Evolutionary conservation across 30 jellyfish, hydroid and myxozoan genomes (phyloP), one percentile per base, ranked within the genome.

Genomic region (Nemopilema nomurai): DNA sequence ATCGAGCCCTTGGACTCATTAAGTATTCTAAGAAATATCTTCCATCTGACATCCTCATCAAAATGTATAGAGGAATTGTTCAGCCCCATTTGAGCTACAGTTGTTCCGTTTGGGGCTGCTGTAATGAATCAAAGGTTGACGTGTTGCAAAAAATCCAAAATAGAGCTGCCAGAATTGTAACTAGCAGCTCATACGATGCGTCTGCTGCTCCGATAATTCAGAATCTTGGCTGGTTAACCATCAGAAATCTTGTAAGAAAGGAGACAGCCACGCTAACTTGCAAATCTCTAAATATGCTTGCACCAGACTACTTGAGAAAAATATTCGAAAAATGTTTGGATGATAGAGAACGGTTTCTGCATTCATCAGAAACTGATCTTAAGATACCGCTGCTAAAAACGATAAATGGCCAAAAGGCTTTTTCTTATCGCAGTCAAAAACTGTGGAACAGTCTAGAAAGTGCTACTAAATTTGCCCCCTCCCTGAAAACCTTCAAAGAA

Each of bases 51-150:
- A 24, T 71, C 26, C 81, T 67, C 65, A 29, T 9, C 63, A 71
- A 28, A 26, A 28, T 29, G 17, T 71, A 71, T 31, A 71, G 65
- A 31, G 81, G 87, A 18, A 53, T 77, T 77, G 66, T 29, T 28
- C 24, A 71, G 65, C 90, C 90, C 32, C 83, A 81, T 69, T 67
- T 67, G 63, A 81, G 90, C 8, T 81, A 81, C 50, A 67, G 90
- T 71, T 71, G 26, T 62, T 74, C 71, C 49, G 1, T 20, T 51
- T 20, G 68, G 82, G 68, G 66, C 25, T 30, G 68, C 67, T 28
- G 68, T 13, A 25, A 67, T 41, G 25, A 28, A 41, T 27, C 28
- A 16, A 32, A 72, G 21, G 18, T 72, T 41, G 21, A 30, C 0
- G 57, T 24, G 17, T 72, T 72, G 68, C 67, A 72, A 72, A 72